phyloP scores from a whole-genome alignment of 2,888 invertebrate species.

The Acanthosoma haemorrhoidale region DNA sequence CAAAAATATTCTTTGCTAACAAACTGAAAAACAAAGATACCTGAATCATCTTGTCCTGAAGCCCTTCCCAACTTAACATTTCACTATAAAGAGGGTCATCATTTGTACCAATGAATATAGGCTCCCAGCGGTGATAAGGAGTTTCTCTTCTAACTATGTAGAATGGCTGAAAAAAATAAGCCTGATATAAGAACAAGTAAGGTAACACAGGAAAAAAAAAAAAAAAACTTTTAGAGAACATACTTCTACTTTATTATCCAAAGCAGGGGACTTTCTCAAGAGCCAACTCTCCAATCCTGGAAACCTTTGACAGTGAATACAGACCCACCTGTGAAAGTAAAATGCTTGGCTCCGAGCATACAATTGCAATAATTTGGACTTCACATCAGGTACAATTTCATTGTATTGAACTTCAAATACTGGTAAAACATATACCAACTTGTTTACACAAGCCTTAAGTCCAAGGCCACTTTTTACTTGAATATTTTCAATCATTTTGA shows the following conservation, averaged over 20 bases:
- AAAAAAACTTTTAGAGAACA: not conserved
- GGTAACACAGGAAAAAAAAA: not conserved
- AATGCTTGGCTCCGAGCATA: slow-evolving; percentile 55
- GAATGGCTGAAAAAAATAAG: slow-evolving; percentile 52
- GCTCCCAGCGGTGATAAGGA: slow-evolving; percentile 74
- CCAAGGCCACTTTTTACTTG: slow-evolving; percentile 19
- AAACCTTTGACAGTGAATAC: slow-evolving; percentile 68
- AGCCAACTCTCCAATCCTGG: slow-evolving; percentile 66
- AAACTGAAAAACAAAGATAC: slow-evolving; percentile 48
- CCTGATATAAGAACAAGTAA: not conserved
- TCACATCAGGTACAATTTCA: slow-evolving; percentile 58
- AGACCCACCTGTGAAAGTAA: slow-evolving; percentile 63
- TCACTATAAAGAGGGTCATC: slow-evolving; percentile 72
- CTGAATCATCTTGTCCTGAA: slow-evolving; percentile 81
- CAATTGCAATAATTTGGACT: slow-evolving; percentile 53
- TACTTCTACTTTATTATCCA: slow-evolving; percentile 40
- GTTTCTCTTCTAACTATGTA: slow-evolving; percentile 62
- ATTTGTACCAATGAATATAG: slow-evolving; percentile 70
- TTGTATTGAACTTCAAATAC: slow-evolving; percentile 63
- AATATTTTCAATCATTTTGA: slow-evolving; percentile 54
- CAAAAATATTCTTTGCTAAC: not conserved
- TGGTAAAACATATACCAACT: slow-evolving; percentile 62
- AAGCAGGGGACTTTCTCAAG: slow-evolving; percentile 37
- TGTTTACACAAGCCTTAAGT: slow-evolving; percentile 43
- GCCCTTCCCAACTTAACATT: slow-evolving; percentile 70